A percentile compares a stretch with the other conserved stretches of the same genome.
These are phyloP conservation scores for Diplodus puntazzo DNA, from an alignment of 2,797 vertebrate genomes.

Conservation along the genomic window DNA sequence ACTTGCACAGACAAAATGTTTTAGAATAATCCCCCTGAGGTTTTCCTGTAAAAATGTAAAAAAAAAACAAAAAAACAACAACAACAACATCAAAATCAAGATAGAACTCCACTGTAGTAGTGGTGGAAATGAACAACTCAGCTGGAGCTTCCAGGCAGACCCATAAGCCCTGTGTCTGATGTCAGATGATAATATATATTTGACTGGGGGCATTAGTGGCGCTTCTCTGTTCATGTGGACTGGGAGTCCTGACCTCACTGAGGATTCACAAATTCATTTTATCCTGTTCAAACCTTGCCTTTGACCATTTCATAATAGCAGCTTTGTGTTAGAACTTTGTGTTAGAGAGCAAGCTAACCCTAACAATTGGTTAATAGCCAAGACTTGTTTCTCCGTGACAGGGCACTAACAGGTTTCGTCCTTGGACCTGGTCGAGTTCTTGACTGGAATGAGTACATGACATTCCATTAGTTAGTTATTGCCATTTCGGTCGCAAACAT, in stretches of 20 bases:
- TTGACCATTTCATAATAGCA: too few relatives aligned
- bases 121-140: slow-evolving; percentile 7
- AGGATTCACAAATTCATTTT: slow-evolving; percentile 1
- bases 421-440: too few relatives aligned
- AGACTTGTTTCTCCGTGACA: too few relatives aligned
- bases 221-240: slow-evolving; percentile 6
- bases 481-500: too few relatives aligned
- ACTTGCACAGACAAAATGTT: slow-evolving; percentile 5
- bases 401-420: too few relatives aligned
- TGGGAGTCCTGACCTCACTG: neutral
- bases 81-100: neutral
- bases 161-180: slow-evolving; percentile 14
- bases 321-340: too few relatives aligned
- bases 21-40: slow-evolving; percentile 6
- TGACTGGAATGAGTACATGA: too few relatives aligned
- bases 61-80: neutral
- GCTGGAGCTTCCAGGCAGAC: neutral
- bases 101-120: neutral
- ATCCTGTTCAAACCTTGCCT: too few relatives aligned
- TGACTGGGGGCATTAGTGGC: neutral
- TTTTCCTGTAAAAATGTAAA: slow-evolving; percentile 1
- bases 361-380: too few relatives aligned
- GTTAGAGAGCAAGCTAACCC: too few relatives aligned
- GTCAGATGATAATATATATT: slow-evolving; percentile 27
- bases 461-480: too few relatives aligned